phyloP scores from a whole-genome alignment of 2,888 invertebrate species.

The Dryomyza anilis region DNA sequence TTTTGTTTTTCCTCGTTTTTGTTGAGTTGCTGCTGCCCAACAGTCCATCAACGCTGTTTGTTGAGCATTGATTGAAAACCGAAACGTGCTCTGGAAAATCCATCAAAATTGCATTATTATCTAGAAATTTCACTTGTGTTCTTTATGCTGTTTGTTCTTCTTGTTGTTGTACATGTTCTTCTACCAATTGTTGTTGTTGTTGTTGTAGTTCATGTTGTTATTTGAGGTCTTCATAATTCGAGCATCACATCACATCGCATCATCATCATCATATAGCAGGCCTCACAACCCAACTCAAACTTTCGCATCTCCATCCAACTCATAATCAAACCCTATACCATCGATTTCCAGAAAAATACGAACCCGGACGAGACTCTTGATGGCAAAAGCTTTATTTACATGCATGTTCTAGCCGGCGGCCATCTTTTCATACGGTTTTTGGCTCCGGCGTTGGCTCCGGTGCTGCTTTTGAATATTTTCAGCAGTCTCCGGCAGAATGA shows the following conservation, averaged over 20 bases:
- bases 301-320: no score
- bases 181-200: neutral
- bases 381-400: conserved; percentile 12
- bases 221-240: conserved; percentile 19
- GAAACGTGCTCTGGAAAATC: conserved; percentile 26
- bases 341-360: neutral
- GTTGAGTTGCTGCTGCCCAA: no score
- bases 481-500: neutral
- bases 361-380: neutral
- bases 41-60: conserved; percentile 2
- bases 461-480: conserved; percentile 15
- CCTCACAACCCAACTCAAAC: neutral
- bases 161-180: neutral
- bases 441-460: neutral
- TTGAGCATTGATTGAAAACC: conserved; percentile 20
- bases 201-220: neutral
- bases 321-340: neutral
- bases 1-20: neutral
- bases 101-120: conserved; percentile 24
- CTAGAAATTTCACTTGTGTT: conserved; percentile 12
- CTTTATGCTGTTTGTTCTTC: neutral
- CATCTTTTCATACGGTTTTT: conserved; percentile 6
- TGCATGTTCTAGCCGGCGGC: conserved; percentile 10
- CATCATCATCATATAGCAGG: neutral
- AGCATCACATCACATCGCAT: conserved; percentile 9